A percentile compares a stretch with the other conserved stretches of the same genome.
Conservation (phyloP, 1,140 invertebrate genomes). For the Drosophila littoralis region DNA sequence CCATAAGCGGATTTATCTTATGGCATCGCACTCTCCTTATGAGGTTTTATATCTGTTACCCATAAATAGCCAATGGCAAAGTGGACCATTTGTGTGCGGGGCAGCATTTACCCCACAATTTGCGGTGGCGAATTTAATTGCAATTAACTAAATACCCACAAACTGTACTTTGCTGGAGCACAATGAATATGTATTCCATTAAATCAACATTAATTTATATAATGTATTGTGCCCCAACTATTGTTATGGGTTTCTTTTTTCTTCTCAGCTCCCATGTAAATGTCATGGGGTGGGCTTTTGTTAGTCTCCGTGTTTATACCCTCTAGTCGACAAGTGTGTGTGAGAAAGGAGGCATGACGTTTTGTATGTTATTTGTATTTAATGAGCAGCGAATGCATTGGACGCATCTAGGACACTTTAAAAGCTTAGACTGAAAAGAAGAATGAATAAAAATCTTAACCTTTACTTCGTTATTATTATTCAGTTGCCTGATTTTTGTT, state of each 20-base stretch:
- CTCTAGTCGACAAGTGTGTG: background rate
- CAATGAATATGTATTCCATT: slow-evolving; percentile 81
- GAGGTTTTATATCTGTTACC: background rate
- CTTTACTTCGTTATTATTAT: too few species aligned
- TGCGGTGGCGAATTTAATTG: slow-evolving; percentile 58
- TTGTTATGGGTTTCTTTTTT: slow-evolving; percentile 32
- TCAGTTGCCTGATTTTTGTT: too few species aligned
- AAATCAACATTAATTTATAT: slow-evolving; percentile 81
- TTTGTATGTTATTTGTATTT: background rate
- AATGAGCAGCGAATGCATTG: too few species aligned
- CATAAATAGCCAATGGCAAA: slow-evolving; percentile 9
- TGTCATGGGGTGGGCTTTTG: slow-evolving; percentile 1
- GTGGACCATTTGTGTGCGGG: background rate
- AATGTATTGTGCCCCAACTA: slow-evolving; percentile 70
- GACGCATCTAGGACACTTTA: too few species aligned
- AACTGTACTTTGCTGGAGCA: slow-evolving; percentile 44
- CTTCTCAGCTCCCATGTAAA: slow-evolving; percentile 3
- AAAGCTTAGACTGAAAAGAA: too few species aligned
- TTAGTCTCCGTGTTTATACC: slow-evolving; percentile 3
- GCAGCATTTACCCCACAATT: background rate
- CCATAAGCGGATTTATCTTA: slow-evolving; percentile 36
- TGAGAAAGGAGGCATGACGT: background rate
- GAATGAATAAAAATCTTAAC: too few species aligned
- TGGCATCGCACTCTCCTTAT: slow-evolving; percentile 1
- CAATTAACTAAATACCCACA: slow-evolving; percentile 76